Conservation (phyloP, 2,888 invertebrate species). For the Rhamnusium bicolor region DNA sequence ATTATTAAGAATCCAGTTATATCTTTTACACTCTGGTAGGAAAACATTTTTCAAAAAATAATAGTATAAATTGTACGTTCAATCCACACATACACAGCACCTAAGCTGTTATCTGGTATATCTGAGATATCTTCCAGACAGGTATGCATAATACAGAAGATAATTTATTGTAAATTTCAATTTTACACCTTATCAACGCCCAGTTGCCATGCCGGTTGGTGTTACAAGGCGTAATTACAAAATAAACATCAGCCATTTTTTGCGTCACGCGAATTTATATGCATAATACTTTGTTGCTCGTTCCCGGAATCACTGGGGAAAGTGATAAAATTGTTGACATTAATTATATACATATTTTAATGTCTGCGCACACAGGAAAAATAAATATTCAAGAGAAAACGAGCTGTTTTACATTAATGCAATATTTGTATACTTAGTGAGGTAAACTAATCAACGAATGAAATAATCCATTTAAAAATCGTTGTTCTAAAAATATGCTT, state of each 20-base stretch:
- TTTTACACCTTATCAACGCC: conserved; percentile 20
- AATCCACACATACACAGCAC: not conserved
- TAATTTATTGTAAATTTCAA: conserved; percentile 4
- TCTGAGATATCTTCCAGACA: not conserved
- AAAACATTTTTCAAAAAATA: not conserved
- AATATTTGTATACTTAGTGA: not conserved
- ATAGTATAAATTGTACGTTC: not conserved
- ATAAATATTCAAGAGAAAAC: not conserved
- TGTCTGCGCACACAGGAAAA: not conserved
- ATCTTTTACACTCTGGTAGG: not conserved
- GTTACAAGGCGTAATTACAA: not conserved
- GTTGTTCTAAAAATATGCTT: no score
- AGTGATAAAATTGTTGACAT: not conserved
- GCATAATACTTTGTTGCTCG: not conserved
- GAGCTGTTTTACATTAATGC: not conserved
- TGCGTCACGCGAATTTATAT: not conserved
- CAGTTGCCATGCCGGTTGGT: not conserved
- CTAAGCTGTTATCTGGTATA: not conserved
- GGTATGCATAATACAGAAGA: not conserved
- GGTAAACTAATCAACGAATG: not conserved
- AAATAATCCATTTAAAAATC: not conserved
- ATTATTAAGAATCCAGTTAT: not conserved
- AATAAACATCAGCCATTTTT: not conserved
- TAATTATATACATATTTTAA: not conserved
- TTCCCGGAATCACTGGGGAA: not conserved